Base-by-base conservation (phyloP, 2,797 vertebrate genomes). In the Neosalanx taihuensis region DNA sequence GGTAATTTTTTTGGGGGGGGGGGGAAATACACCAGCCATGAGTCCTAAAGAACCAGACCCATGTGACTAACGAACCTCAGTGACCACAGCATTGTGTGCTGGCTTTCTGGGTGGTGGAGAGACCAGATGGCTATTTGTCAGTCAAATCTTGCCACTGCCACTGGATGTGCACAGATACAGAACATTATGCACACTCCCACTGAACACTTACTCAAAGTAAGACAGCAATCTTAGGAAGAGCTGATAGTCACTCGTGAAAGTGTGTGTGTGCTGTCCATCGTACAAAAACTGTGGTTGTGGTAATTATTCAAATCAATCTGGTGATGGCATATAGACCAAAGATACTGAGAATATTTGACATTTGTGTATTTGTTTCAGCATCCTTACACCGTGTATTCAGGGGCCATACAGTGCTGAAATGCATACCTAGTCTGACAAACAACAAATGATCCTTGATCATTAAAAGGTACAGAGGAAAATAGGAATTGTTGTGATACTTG, bases 51-150 rank as follows among this genome's bases (percentile, higher is more conserved):
- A 6, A 17, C 23, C 23, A 67, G 41, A 29, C 1, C 23, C 23
- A 26, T 29, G 56, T 63, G 72, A 68, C 30, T 17, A 68, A 67
- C 23, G 57, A 29, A 62, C 6, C 26, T 76, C 72, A 73, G 74
- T 74, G 64, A 51, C 64, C 23, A 15, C 13, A 17, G 23, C 41
- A 9, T 46, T 41, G 20, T 51, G 26, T 26, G 41, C 64, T 1
- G 62, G 80, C 72, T 56, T 77, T 74, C 61, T 78, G 67, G 74
- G 69, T 81, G 81, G 80, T 79, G 64, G 78, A 46, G 69, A 79
- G 73, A 79, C 83, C 84, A 88, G 85, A 85, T 84, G 84, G 83
- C 80, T 66, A 17, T 62, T 77, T 78, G 72, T 79, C 79, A 80
- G 80, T 58, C 81, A 76, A 74, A 81, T 76, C 70, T 72, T 63